Evolutionary conservation across 2,797 vertebrate species (phyloP).

Genomic region (Anableps anableps): DNA sequence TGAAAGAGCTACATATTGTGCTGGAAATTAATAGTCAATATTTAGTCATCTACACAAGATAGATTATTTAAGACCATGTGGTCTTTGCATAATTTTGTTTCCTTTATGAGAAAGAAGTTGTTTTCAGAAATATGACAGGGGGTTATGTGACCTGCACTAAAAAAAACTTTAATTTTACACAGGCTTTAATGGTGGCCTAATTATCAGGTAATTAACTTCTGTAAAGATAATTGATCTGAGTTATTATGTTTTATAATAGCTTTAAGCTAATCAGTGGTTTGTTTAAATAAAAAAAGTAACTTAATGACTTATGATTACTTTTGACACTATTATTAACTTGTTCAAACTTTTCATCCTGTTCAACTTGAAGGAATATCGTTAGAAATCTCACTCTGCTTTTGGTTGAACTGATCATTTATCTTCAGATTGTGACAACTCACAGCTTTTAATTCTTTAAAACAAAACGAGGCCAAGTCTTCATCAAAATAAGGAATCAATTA

Average conservation of each 20-base stretch:
- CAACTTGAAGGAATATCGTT: neutral
- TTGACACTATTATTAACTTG: neutral
- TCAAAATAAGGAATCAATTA: neutral
- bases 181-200: slow-evolving; percentile 5
- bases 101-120: neutral
- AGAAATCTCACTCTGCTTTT: neutral
- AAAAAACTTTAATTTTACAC: neutral
- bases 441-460: neutral
- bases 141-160: neutral
- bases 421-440: neutral
- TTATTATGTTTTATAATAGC: neutral
- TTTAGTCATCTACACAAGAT: neutral
- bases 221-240: neutral
- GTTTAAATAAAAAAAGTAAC: neutral
- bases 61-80: neutral
- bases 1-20: neutral
- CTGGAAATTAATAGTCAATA: slow-evolving; percentile 10
- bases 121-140: neutral
- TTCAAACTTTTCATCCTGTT: neutral
- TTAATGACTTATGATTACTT: slow-evolving; percentile 1
- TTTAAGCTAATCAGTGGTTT: neutral
- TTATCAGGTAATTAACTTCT: slow-evolving; percentile 5
- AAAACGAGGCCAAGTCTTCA: neutral
- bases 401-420: neutral
- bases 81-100: neutral